phyloP scores from a whole-genome alignment of 2,888 invertebrate genomes.

The Chirona hameri region DNA sequence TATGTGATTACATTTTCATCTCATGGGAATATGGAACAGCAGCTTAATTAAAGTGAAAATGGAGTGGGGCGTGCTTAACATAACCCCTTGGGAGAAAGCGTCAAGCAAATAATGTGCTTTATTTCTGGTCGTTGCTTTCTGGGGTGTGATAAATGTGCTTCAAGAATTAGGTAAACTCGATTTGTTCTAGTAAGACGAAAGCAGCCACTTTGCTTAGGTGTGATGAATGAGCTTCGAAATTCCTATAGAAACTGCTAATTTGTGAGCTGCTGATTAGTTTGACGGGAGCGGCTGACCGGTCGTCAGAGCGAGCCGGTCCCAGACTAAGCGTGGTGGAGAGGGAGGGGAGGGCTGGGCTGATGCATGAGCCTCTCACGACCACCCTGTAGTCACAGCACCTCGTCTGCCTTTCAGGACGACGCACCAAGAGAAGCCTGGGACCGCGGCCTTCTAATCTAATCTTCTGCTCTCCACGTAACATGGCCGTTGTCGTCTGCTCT shows the following conservation, averaged over 20 bases:
- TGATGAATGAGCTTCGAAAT: no score
- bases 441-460: constrained; percentile 14
- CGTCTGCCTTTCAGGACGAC: background rate
- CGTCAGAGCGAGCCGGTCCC: background rate
- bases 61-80: no score
- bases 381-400: constrained; percentile 3
- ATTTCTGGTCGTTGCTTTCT: no score
- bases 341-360: background rate
- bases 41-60: no score
- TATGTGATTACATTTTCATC: no score
- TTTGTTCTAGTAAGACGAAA: no score
- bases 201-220: no score
- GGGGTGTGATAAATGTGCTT: no score
- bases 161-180: no score
- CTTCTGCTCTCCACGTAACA: constrained; percentile 23
- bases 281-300: background rate
- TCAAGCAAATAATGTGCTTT: no score
- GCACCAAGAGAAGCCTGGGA: background rate
- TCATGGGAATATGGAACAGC: no score
- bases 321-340: background rate
- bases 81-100: no score
- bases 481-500: background rate
- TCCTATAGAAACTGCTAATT: background rate
- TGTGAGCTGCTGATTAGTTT: background rate
- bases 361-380: background rate